Conservation (phyloP, 2,113 vertebrate genomes). For the Alligator mississippiensis region DNA sequence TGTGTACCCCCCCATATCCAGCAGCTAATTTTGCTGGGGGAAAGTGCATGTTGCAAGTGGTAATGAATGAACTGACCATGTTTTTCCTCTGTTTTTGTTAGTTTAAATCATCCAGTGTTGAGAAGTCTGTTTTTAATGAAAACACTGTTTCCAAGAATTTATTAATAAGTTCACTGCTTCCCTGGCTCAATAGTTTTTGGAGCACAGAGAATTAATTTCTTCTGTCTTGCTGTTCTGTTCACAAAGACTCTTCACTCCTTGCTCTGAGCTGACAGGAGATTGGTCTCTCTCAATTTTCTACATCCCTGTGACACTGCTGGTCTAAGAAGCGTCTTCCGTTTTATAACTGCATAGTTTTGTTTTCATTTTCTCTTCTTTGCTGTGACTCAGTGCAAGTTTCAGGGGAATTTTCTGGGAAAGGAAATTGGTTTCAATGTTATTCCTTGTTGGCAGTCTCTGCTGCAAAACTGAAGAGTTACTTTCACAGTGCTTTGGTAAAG, state of each 20-base stretch:
- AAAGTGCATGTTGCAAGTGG: too few species aligned
- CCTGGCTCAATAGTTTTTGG: not conserved
- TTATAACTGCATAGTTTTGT: not conserved
- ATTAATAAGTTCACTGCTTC: not conserved
- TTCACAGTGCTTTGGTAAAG: too few species aligned
- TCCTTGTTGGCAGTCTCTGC: not conserved
- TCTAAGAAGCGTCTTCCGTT: not conserved
- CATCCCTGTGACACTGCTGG: not conserved
- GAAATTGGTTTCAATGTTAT: not conserved
- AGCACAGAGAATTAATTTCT: not conserved
- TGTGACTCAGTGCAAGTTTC: not conserved
- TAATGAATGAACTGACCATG: not conserved
- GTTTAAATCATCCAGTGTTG: not conserved
- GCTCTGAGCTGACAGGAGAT: not conserved
- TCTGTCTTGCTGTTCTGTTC: not conserved
- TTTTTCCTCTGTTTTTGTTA: not conserved
- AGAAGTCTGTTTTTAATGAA: not conserved
- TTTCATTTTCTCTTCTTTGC: slow-evolving; percentile 9
- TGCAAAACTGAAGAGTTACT: not conserved
- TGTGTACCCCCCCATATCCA: too few species aligned
- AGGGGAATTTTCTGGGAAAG: not conserved
- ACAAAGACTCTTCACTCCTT: not conserved
- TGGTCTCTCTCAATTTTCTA: not conserved
- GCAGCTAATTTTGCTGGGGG: too few species aligned
- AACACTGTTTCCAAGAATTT: not conserved